Base-by-base conservation (phyloP, 2,888 invertebrate species). In the Spisula subtruncata region DNA sequence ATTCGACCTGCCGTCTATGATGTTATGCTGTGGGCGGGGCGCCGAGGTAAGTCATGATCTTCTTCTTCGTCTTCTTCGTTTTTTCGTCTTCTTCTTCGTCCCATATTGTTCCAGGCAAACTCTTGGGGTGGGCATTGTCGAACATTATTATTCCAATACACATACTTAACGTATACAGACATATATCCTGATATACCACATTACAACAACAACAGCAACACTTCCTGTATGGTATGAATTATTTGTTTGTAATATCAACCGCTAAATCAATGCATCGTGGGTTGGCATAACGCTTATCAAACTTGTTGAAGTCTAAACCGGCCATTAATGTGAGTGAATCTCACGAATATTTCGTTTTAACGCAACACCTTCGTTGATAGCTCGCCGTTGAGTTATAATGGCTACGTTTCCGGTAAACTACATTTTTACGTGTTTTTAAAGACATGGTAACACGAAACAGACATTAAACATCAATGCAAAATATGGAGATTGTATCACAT, bases 21-120 rank as follows among this genome's bases (percentile, higher is more conserved):
- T 92, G 91, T 87, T 92, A 86, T 92, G 92, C 86, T 92, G 92
- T 60, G 92, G 92, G 32, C 83, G 90, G 80, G 90, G 92, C 48
- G 66, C 80, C 56, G 91, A 91, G 92, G 92, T 90, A 46, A 80
- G 87, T 35, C 5, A 60, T 60, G 81, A 4, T 25, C 32, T n/a
- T n/a, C n/a, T n/a, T n/a, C n/a, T n/a, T n/a, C n/a, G n/a, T n/a
- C n/a, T n/a, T n/a, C n/a, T n/a, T n/a, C n/a, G n/a, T n/a, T n/a
- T n/a, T n/a, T n/a, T n/a, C n/a, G n/a, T n/a, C n/a, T n/a, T n/a
- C n/a, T n/a, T n/a, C n/a, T n/a, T n/a, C n/a, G n/a, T n/a, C n/a
- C n/a, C n/a, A n/a, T n/a, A n/a, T n/a, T n/a, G n/a, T n/a, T n/a
- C n/a, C n/a, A n/a, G n/a, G n/a, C n/a, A n/a, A n/a, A n/a, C n/a